Conservation (phyloP, 2,797 vertebrate species). For the Chloroceryle inda region DNA sequence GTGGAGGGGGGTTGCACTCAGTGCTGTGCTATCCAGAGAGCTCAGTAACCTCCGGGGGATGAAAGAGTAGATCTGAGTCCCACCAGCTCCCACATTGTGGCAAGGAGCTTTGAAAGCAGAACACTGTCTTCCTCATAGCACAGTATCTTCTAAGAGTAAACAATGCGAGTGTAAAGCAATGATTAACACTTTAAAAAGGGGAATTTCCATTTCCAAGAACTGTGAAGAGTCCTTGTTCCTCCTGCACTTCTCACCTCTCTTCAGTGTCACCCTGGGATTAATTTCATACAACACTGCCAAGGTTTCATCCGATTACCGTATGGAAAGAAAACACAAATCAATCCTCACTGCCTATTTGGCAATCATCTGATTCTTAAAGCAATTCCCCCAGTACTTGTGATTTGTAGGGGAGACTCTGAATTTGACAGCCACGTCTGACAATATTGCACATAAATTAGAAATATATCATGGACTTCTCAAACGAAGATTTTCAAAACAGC, state of each 20-base stretch:
- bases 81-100: accelerated
- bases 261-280: neutral
- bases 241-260: neutral
- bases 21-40: neutral
- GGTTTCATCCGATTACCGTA: neutral
- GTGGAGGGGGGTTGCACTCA: neutral
- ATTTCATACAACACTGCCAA: neutral
- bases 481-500: neutral
- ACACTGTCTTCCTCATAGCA: neutral
- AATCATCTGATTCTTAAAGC: neutral
- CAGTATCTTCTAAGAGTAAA: neutral
- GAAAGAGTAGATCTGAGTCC: neutral
- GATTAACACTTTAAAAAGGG: neutral
- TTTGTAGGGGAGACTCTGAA: neutral
- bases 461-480: neutral
- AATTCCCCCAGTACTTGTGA: neutral
- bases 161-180: neutral
- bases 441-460: neutral
- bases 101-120: neutral
- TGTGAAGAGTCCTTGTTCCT: conserved; percentile 1
- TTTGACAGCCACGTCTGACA: neutral
- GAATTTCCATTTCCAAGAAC: conserved; percentile 31
- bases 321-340: neutral
- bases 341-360: neutral
- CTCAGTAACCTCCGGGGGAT: neutral